Percentiles rank a stretch among this genome's conserved stretches.
Conservation (phyloP, 2,113 vertebrate genomes). For the Amphiprion percula region DNA sequence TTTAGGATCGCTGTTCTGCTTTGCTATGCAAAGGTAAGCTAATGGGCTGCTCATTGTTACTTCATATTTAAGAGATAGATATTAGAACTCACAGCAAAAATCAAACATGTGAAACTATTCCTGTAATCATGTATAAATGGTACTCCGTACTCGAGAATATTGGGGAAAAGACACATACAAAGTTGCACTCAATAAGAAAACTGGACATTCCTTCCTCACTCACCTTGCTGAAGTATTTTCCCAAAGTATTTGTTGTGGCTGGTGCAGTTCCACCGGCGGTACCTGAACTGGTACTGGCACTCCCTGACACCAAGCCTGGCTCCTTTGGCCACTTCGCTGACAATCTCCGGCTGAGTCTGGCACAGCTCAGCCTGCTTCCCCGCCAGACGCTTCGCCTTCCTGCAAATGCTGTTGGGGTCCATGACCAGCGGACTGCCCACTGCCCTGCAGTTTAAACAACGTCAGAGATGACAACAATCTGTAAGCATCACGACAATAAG, state of each 20-base stretch:
- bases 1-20: no score
- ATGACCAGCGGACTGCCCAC: constrained; percentile 98
- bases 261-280: constrained; percentile 97
- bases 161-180: neutral
- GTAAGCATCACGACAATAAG: constrained; percentile 4
- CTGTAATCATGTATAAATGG: neutral
- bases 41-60: no score
- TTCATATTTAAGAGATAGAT: neutral
- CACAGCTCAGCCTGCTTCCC: constrained; percentile 96
- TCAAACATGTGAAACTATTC: no score
- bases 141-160: neutral
- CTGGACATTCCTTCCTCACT: constrained; percentile 64
- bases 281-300: constrained; percentile 97
- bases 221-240: constrained; percentile 97
- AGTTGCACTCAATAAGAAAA: neutral
- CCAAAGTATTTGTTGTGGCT: constrained; percentile 98
- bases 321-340: constrained; percentile 94
- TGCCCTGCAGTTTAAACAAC: constrained; percentile 87
- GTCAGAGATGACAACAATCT: constrained; percentile 17
- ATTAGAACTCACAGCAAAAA: neutral
- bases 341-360: constrained; percentile 95
- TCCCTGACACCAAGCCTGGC: constrained; percentile 94
- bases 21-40: no score
- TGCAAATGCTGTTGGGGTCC: constrained; percentile 98
- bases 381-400: constrained; percentile 93